These are phyloP conservation scores for Keiferia lycopersicella DNA, from an alignment of 2,888 invertebrate species.

Conservation along the genomic window DNA sequence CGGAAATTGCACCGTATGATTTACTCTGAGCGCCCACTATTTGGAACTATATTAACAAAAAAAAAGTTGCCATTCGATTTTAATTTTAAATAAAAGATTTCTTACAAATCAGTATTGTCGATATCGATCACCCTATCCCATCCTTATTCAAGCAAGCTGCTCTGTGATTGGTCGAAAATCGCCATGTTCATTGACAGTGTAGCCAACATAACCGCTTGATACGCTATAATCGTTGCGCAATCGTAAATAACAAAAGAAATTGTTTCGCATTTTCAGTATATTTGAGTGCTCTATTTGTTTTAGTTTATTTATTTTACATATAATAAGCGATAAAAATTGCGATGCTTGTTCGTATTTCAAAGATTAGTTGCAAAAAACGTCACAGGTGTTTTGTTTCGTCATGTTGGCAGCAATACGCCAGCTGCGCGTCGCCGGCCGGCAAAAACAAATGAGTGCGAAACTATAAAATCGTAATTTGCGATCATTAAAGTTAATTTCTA, in stretches of 20 bases:
- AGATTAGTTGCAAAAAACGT: constrained; percentile 17
- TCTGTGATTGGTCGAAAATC: constrained; percentile 56
- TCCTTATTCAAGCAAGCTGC: constrained; percentile 28
- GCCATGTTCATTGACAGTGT: constrained; percentile 45
- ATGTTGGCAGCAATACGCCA: constrained; percentile 48
- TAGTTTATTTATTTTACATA: constrained; percentile 1
- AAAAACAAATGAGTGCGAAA: constrained; percentile 32
- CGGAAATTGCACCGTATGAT: no score
- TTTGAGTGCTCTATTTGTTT: background rate
- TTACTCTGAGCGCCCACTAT: no score
- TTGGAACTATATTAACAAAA: background rate
- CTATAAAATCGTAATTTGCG: constrained; percentile 2
- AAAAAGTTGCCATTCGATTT: no score
- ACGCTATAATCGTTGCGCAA: constrained; percentile 32
- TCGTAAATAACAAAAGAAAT: constrained; percentile 32
- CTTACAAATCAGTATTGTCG: constrained; percentile 37
- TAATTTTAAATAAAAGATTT: background rate
- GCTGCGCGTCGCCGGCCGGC: constrained; percentile 41
- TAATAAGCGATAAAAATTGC: background rate
- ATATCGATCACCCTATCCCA: constrained; percentile 35
- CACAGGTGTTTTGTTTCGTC: constrained; percentile 49
- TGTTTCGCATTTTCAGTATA: background rate
- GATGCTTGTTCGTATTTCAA: background rate
- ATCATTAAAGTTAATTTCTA: background rate
- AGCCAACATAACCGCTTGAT: constrained; percentile 50